A percentile compares a stretch with the other conserved stretches of the same genome.
Conservation (phyloP, 1,140 invertebrate genomes). For the Maconellicoccus hirsutus region DNA sequence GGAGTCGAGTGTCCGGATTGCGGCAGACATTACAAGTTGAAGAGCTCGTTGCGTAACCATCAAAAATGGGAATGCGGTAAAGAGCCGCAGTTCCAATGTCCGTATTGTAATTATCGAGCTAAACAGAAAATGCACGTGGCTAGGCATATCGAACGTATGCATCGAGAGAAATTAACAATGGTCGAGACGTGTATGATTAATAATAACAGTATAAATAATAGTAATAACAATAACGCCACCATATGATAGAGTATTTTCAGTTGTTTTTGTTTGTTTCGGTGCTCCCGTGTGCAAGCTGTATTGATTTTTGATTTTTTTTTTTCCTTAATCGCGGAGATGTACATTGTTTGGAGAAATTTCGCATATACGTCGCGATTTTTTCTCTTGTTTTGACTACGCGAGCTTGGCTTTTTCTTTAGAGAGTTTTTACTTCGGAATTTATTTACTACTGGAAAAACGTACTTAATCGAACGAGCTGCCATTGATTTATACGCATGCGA, state of each 20-base stretch:
- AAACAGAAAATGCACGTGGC: conserved; percentile 79
- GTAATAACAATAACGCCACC: conserved; percentile 14
- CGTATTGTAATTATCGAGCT: conserved; percentile 65
- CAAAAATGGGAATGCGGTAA: conserved; percentile 81
- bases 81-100: conserved; percentile 69
- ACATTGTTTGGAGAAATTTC: no score
- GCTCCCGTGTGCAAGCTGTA: not conserved
- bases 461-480: not conserved
- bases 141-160: conserved; percentile 63
- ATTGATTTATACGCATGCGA: not conserved
- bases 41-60: conserved; percentile 69
- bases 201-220: conserved; percentile 21
- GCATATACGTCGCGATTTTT: no score
- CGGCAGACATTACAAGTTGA: conserved; percentile 68
- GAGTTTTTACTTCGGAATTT: no score
- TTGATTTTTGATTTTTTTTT: no score
- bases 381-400: no score
- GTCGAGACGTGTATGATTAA: conserved; percentile 26
- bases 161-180: conserved; percentile 46
- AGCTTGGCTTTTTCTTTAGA: no score
- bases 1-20: conserved; percentile 59
- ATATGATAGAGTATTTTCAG: not conserved
- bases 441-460: not conserved
- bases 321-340: no score
- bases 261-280: no score